Base-by-base conservation (phyloP, 2,797 vertebrate genomes). In the Sebastes paucispinis region DNA sequence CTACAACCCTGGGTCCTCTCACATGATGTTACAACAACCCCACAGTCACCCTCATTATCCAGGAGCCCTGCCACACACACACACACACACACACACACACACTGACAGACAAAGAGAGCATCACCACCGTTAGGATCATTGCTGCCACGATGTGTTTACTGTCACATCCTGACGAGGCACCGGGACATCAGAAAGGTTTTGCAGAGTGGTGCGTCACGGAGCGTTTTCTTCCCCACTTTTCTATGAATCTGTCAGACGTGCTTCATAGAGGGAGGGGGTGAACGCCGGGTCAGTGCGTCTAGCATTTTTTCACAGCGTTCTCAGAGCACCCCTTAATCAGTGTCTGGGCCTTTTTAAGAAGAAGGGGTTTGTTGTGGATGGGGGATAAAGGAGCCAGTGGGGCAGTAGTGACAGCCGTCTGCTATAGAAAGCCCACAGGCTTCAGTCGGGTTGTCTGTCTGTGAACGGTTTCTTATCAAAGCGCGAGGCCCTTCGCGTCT, bases 31-130 rank as follows among this genome's bases (percentile, higher is more conserved):
- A n/a, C 79, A 65, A n/a, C 58, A 75, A 68, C 83, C 52, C 70
- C 77, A 8, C 60, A 81, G 75, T 85, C 87, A 88, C 79, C 87
- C 83, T 91, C 80, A 88, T 91, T 88, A 92, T 88, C 80, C 75
- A 71, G 65, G 29, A 67, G 29, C 29, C 60, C 57, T 64, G 58
- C 34, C 25, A 25, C 62, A 50, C 25, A 25, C 25, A 25, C 25
- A 25, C 25, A 25, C 69, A 58, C 69, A 63, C 54, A 50, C 69
- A 63, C 54, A 47, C 69, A 63, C 54, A 50, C 65, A 69, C 60
- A n/a, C n/a, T 32, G 27, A 70, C 66, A 59, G 13, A 57, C 47
- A 58, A 0, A 65, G 8, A 72, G 16, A 63, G 52, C 32, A 16
- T n/a, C 24, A 4, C 29, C 18, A 5, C 22, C 2, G 12, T 16